phyloP scores from a whole-genome alignment of 1,140 invertebrate genomes.

The Achatina immaculata region DNA sequence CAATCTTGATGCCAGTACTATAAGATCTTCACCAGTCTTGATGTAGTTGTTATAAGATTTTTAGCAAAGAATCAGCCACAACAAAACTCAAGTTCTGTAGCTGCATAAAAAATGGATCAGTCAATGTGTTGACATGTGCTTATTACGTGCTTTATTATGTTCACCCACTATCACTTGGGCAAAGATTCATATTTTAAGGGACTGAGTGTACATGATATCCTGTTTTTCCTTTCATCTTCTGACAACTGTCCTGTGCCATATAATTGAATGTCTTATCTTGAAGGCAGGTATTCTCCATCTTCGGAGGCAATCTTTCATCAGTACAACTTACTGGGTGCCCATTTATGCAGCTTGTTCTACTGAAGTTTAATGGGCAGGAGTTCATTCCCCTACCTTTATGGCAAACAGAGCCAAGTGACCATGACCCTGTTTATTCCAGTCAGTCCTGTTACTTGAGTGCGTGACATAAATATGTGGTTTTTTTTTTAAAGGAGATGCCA shows the following conservation, averaged over 20 bases:
- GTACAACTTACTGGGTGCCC: not conserved
- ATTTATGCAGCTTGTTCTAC: not conserved
- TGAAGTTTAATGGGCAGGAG: not conserved
- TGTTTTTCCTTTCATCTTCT: not conserved
- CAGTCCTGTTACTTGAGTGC: too few relatives aligned
- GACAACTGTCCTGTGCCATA: not conserved
- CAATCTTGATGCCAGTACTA: too few relatives aligned
- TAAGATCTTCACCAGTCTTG: not conserved
- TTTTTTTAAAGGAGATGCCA: too few relatives aligned
- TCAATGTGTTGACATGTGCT: not conserved
- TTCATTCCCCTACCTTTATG: not conserved
- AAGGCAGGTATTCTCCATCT: too few relatives aligned
- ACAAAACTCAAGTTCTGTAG: not conserved
- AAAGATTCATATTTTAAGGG: not conserved
- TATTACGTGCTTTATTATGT: not conserved
- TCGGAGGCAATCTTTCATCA: too few relatives aligned
- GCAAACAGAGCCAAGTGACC: not conserved
- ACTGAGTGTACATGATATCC: not conserved
- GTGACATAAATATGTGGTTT: too few relatives aligned
- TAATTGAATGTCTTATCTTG: not conserved
- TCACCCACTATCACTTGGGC: not conserved
- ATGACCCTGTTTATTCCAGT: not conserved
- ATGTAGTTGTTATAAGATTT: not conserved
- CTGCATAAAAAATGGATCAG: not conserved
- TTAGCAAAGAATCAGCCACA: not conserved